Evolutionary conservation across 2,113 vertebrate species (phyloP).

Genomic region (Macquaria ambigua): DNA sequence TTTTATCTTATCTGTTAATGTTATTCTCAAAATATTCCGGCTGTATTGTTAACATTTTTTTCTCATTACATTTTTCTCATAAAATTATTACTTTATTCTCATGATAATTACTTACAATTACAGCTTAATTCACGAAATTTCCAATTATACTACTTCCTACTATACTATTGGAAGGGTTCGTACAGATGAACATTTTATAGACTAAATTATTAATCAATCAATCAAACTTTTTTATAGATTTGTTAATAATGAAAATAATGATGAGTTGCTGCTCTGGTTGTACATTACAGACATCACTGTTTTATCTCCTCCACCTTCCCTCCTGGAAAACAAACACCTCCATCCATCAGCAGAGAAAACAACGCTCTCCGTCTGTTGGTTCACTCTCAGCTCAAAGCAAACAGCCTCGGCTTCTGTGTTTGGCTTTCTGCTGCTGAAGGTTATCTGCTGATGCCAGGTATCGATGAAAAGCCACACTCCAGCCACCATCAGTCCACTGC

Average conservation of each 20-base stretch:
- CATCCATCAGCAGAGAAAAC: slow-evolving; percentile 30
- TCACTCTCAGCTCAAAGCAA: slow-evolving; percentile 22
- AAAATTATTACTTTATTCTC: no score
- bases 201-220: not conserved
- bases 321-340: slow-evolving; percentile 21
- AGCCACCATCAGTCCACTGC: not conserved
- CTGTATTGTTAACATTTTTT: no score
- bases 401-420: slow-evolving; percentile 4
- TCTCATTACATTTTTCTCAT: no score
- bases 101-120: no score
- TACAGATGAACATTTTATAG: not conserved
- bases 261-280: not conserved
- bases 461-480: not conserved
- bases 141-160: no score
- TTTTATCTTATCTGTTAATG: no score
- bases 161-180: no score
- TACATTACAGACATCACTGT: not conserved
- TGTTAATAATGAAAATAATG: not conserved
- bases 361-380: not conserved
- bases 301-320: slow-evolving; percentile 6
- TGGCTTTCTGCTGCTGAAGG: slow-evolving; percentile 8
- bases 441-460: slow-evolving; percentile 42
- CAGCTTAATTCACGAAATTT: no score
- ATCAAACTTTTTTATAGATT: not conserved
- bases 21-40: no score